These are phyloP conservation scores for Phalera bucephala DNA, from an alignment of 2,888 invertebrate species.

Conservation along the genomic window DNA sequence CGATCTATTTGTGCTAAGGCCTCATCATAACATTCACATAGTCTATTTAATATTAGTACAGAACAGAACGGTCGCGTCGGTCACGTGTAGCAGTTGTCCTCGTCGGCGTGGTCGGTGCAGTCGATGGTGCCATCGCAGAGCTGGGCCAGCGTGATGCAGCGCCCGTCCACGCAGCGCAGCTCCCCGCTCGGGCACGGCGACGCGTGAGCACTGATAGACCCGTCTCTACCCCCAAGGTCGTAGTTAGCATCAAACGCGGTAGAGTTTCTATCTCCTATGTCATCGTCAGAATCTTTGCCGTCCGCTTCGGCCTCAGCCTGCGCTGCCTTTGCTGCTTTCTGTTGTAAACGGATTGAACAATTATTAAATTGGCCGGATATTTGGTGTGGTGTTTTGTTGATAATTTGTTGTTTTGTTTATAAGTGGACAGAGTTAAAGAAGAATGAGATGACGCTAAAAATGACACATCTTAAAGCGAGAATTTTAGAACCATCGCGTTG, in stretches of 20 bases:
- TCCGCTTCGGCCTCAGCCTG: constrained; percentile 7
- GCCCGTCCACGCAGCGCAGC: constrained; percentile 85
- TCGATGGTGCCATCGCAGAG: constrained; percentile 85
- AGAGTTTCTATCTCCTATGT: constrained; percentile 3
- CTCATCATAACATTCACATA: too few relatives aligned
- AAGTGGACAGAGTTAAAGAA: too few relatives aligned
- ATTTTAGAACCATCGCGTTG: too few relatives aligned
- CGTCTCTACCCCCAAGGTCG: background rate
- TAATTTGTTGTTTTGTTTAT: too few relatives aligned
- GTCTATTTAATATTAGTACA: too few relatives aligned
- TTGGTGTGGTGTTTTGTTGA: too few relatives aligned
- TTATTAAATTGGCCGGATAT: too few relatives aligned
- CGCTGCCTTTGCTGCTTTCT: background rate
- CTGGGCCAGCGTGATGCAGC: constrained; percentile 85
- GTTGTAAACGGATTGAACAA: background rate
- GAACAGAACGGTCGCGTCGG: constrained; percentile 1
- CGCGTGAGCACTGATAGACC: constrained; percentile 53
- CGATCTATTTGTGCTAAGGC: too few relatives aligned
- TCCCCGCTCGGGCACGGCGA: constrained; percentile 81
- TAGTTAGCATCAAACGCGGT: too few relatives aligned
- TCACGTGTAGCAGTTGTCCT: constrained; percentile 84
- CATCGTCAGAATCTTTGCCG: constrained; percentile 2
- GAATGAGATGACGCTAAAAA: too few relatives aligned
- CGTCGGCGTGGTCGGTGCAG: constrained; percentile 86
- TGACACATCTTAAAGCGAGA: too few relatives aligned